These are phyloP conservation scores for Noctilio leporinus DNA, from an alignment of 2,113 vertebrate genomes.

Conservation along the genomic window DNA sequence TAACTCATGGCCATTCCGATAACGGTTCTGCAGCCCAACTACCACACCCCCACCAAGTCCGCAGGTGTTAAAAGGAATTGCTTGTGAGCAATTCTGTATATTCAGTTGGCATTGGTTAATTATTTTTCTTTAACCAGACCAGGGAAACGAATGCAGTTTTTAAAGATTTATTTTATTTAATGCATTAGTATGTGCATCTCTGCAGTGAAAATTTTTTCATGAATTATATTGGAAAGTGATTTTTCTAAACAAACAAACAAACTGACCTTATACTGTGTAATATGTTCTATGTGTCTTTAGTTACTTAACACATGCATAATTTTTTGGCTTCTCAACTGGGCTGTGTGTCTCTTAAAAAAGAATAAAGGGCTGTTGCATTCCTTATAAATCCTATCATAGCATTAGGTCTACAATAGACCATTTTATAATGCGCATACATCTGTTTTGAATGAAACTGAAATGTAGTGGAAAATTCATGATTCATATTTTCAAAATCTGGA, in stretches of 20 bases:
- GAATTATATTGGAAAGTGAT: neutral
- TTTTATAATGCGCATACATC: slow-evolving; percentile 27
- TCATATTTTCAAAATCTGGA: slow-evolving; percentile 10
- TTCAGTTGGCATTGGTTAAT: neutral
- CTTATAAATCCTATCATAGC: neutral
- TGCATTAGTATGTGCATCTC: neutral
- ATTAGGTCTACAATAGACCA: neutral
- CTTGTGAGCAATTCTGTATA: neutral
- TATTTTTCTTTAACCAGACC: neutral
- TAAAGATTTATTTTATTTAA: neutral
- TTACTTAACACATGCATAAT: neutral
- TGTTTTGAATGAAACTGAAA: neutral
- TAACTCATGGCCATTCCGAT: too few relatives aligned
- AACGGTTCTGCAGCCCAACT: too few relatives aligned
- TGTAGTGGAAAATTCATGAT: slow-evolving; percentile 14
- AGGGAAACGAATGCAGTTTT: neutral
- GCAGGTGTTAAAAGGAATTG: neutral
- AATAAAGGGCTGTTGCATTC: neutral
- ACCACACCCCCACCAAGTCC: neutral
- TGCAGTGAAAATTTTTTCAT: neutral
- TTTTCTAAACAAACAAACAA: neutral
- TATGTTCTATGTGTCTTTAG: neutral
- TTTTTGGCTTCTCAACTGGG: neutral
- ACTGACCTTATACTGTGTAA: neutral
- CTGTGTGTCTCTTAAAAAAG: neutral